A percentile compares a stretch with the other conserved stretches of the same genome.
Conservation (phyloP, 1,140 invertebrate genomes). For the Tetramorium simillimum region DNA sequence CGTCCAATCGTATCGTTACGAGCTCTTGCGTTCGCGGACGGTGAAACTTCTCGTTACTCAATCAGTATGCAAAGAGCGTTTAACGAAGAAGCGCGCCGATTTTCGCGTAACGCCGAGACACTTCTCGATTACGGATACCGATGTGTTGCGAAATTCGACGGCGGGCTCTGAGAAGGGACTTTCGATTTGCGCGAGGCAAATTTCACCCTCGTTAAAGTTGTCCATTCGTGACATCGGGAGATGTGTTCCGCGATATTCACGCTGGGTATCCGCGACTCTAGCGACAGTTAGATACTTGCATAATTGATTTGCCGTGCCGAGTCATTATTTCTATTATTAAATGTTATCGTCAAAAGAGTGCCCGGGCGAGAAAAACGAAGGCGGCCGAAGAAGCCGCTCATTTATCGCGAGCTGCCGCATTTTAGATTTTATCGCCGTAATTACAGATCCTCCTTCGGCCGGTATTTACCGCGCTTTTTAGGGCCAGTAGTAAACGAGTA, state of each 20-base stretch:
- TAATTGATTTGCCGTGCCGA: conserved; percentile 1
- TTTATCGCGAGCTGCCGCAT: conserved; percentile 54
- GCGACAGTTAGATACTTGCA: background rate
- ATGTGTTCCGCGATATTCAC: background rate
- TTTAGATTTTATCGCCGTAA: conserved; percentile 55
- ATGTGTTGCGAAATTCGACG: conserved; percentile 20
- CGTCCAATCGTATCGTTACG: conserved; percentile 66
- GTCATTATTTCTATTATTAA: conserved; percentile 22
- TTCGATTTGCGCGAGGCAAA: background rate
- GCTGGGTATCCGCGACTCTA: background rate
- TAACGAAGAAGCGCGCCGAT: conserved; percentile 57
- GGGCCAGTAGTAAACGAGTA: conserved; percentile 55
- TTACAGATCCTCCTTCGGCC: conserved; percentile 55
- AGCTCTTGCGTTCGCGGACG: conserved; percentile 36
- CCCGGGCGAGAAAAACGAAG: conserved; percentile 6
- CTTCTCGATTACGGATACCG: conserved; percentile 5
- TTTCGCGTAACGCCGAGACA: conserved; percentile 32
- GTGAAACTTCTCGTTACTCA: conserved; percentile 48
- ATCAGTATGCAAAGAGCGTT: conserved; percentile 51
- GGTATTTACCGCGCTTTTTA: conserved; percentile 60
- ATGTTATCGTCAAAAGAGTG: conserved; percentile 16
- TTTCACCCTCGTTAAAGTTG: background rate
- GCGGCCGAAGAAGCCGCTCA: conserved; percentile 24
- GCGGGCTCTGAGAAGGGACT: background rate
- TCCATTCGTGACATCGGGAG: background rate